These are phyloP conservation scores for Paramisgurnus dabryanus DNA, from an alignment of 2,113 vertebrate genomes.

Conservation along the genomic window DNA sequence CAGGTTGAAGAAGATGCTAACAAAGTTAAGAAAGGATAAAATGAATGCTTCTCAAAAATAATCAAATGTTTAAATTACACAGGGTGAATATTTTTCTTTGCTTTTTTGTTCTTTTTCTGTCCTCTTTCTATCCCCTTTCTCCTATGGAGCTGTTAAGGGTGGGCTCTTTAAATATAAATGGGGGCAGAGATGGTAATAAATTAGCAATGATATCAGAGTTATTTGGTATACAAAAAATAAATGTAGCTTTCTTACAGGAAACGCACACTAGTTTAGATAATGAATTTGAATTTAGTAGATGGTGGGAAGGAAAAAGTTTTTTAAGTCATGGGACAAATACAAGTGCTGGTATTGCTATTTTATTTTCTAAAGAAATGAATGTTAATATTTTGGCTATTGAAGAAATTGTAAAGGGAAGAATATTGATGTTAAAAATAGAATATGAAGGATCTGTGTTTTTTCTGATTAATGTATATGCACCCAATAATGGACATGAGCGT, in stretches of 20 bases:
- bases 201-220: neutral
- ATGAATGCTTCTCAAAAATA: neutral
- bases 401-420: neutral
- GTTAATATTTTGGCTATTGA: neutral
- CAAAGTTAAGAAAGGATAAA: neutral
- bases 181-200: neutral
- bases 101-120: neutral
- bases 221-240: no score
- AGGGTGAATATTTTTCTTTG: neutral
- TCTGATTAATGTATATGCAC: neutral
- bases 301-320: neutral
- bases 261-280: neutral
- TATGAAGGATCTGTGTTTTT: neutral
- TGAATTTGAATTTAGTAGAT: neutral
- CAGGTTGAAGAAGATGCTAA: neutral
- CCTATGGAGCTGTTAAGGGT: neutral
- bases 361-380: neutral
- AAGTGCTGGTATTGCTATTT: neutral
- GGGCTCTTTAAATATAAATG: neutral
- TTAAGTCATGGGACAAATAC: conserved; percentile 2
- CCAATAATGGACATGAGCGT: neutral
- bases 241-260: neutral
- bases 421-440: neutral
- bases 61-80: neutral
- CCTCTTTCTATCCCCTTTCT: neutral